Conservation (phyloP, 2,888 invertebrate genomes). For the Fragum whitleyi region DNA sequence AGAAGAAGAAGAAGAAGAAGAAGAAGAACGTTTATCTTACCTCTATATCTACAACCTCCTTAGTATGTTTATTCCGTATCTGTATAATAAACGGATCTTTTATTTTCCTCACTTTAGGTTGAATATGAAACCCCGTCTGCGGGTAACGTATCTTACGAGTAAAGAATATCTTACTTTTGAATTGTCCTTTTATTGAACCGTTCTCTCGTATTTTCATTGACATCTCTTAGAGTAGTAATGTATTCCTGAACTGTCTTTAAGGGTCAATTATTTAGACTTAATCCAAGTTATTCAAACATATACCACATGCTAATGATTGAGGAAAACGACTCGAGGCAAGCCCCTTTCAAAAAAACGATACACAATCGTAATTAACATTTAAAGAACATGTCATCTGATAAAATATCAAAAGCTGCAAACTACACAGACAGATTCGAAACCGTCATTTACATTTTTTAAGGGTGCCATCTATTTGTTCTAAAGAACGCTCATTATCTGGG, state of each 20-base stretch:
- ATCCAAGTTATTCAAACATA: too few relatives aligned
- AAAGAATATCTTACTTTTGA: not conserved
- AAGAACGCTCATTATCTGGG: too few relatives aligned
- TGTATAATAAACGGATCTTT: slow-evolving; percentile 45
- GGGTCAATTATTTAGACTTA: not conserved
- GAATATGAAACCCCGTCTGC: not conserved
- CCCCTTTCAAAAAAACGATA: too few relatives aligned
- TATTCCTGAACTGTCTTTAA: too few relatives aligned
- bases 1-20: not conserved
- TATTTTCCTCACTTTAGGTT: slow-evolving; percentile 13
- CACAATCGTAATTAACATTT: too few relatives aligned
- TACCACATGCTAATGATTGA: too few relatives aligned
- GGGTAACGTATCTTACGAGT: slow-evolving; percentile 1
- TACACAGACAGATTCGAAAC: too few relatives aligned
- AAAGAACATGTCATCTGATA: too few relatives aligned
- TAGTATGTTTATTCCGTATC: slow-evolving; percentile 57
- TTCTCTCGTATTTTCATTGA: slow-evolving; percentile 14
- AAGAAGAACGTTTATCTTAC: slow-evolving; percentile 24
- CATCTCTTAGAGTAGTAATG: not conserved
- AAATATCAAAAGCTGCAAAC: too few relatives aligned
- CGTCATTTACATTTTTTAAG: too few relatives aligned
- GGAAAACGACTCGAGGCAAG: too few relatives aligned
- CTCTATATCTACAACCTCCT: slow-evolving; percentile 58
- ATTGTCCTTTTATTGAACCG: not conserved
- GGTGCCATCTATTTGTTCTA: too few relatives aligned